A percentile compares a stretch with the other conserved stretches of the same genome.
Conservation (phyloP, 2,888 invertebrate species). For the Acronicta psi region DNA sequence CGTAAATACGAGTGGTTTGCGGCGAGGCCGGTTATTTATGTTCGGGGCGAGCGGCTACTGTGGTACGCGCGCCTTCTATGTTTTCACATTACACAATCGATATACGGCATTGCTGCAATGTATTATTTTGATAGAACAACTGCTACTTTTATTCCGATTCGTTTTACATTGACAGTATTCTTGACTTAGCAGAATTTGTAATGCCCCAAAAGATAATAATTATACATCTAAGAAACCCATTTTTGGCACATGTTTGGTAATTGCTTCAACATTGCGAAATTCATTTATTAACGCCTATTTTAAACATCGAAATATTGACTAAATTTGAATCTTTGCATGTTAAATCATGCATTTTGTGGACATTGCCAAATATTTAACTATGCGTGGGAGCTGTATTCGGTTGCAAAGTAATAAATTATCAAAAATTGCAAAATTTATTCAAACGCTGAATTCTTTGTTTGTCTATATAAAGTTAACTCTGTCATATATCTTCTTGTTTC, state of each 20-base stretch:
- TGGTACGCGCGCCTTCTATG: slow-evolving; percentile 78
- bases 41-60: slow-evolving; percentile 76
- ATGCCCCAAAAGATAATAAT: not conserved
- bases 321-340: slow-evolving; percentile 24
- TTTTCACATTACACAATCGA: slow-evolving; percentile 51
- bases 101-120: slow-evolving; percentile 20
- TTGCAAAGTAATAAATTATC: slow-evolving; percentile 51
- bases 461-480: slow-evolving; percentile 18
- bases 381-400: slow-evolving; percentile 49
- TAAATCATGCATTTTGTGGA: slow-evolving; percentile 39
- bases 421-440: slow-evolving; percentile 42
- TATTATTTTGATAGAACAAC: slow-evolving; percentile 7
- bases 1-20: slow-evolving; percentile 83
- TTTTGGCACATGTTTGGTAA: not conserved
- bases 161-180: not conserved
- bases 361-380: slow-evolving; percentile 43
- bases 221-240: slow-evolving; percentile 2
- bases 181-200: slow-evolving; percentile 1
- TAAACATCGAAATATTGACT: slow-evolving; percentile 16
- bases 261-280: slow-evolving; percentile 30
- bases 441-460: slow-evolving; percentile 28
- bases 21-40: slow-evolving; percentile 82
- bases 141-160: not conserved
- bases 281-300: slow-evolving; percentile 15
- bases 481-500: slow-evolving; percentile 31